A percentile compares a stretch with the other conserved stretches of the same genome.
phyloP scores from a whole-genome alignment of 2,797 vertebrate genomes.

The Sorex maritimensis region DNA sequence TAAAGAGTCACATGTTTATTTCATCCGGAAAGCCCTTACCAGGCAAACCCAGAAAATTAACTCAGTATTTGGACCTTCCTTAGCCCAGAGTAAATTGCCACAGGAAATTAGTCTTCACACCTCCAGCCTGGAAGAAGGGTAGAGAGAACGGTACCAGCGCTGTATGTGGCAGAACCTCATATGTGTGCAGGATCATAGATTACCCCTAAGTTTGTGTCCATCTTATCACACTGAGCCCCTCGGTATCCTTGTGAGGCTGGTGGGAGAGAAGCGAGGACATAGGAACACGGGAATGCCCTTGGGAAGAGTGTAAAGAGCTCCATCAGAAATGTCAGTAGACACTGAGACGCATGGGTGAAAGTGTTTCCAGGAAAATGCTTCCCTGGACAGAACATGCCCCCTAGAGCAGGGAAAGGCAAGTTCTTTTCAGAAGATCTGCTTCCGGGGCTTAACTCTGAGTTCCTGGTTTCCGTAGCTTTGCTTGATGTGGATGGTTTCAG shows the following conservation, averaged over 20 bases:
- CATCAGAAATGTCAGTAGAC: neutral
- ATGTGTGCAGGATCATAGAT: accelerated
- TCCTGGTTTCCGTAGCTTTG: neutral
- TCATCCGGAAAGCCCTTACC: neutral
- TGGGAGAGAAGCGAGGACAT: neutral
- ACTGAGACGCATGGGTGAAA: neutral
- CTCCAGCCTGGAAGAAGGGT: neutral
- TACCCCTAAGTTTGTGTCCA: neutral
- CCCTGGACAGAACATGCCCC: neutral
- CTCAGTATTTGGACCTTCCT: neutral
- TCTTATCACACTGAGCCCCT: neutral
- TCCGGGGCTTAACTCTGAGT: neutral
- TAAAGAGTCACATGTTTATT: neutral
- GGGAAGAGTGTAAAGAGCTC: neutral
- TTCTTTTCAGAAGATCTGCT: neutral
- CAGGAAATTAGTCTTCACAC: neutral
- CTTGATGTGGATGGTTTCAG: neutral
- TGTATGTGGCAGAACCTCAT: neutral
- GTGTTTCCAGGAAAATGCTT: neutral
- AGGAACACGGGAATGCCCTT: neutral
- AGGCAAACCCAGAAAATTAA: too few species aligned
- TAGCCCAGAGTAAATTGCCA: neutral
- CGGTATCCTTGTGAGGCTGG: neutral
- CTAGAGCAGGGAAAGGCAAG: neutral
- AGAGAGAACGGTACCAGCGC: neutral